Conservation (phyloP, 2,113 vertebrate species). For the Erythrocercus mccallii region DNA sequence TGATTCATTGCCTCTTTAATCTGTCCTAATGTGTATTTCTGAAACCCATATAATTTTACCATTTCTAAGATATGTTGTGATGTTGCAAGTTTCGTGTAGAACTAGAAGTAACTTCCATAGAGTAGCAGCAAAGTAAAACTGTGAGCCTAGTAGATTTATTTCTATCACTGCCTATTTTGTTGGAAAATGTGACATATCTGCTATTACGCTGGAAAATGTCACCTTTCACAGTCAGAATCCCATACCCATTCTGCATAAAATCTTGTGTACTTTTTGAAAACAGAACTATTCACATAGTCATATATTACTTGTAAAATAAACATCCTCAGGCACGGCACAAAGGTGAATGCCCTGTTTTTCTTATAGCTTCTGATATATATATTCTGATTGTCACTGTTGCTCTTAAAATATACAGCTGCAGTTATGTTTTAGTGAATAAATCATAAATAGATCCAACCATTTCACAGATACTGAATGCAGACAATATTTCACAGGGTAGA, state of each 20-base stretch:
- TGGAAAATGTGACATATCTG: neutral
- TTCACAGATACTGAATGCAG: neutral
- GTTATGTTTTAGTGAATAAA: neutral
- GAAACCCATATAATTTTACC: neutral
- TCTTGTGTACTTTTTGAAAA: neutral
- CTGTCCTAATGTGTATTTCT: neutral
- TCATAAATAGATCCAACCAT: neutral
- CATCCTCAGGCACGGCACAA: neutral
- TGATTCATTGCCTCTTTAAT: neutral
- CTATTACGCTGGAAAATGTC: neutral
- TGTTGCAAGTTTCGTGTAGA: neutral
- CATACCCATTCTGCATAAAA: neutral
- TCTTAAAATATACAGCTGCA: neutral
- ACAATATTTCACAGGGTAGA: neutral
- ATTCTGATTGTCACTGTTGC: neutral
- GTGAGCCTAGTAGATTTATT: neutral
- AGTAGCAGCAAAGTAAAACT: neutral
- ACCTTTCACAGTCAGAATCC: neutral
- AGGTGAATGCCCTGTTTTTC: neutral
- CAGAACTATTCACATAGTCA: neutral
- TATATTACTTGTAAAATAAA: neutral
- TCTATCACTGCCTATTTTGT: neutral
- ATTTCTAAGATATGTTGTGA: neutral
- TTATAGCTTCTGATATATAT: neutral
- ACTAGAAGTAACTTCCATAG: neutral